These are phyloP conservation scores for Mionectes olivaceus DNA, from an alignment of 2,797 vertebrate genomes.

Conservation along the genomic window DNA sequence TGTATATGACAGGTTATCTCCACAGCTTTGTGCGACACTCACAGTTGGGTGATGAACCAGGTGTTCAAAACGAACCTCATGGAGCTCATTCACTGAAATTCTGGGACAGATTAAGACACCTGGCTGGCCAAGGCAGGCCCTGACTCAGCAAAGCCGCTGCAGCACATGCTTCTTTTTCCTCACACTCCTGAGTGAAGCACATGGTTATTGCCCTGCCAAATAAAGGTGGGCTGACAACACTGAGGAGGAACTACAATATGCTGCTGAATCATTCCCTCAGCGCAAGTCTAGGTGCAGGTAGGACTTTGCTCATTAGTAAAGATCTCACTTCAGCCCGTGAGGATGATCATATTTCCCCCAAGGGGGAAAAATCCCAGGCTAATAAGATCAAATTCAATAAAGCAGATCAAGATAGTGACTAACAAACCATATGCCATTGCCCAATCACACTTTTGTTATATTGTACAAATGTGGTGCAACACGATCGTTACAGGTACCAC, in stretches of 20 bases:
- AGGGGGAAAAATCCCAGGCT: neutral
- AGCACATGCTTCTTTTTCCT: neutral
- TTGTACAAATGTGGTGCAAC: accelerated
- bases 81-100: conserved; percentile 16
- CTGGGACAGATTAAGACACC: neutral
- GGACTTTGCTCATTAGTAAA: neutral
- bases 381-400: neutral
- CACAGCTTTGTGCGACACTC: neutral
- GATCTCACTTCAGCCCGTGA: neutral
- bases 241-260: neutral
- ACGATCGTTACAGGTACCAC: neutral
- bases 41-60: neutral
- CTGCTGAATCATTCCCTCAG: neutral
- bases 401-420: neutral
- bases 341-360: neutral
- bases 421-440: neutral
- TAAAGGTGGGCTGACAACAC: neutral
- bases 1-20: neutral
- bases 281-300: neutral
- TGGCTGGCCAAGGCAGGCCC: conserved; percentile 1
- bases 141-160: conserved; percentile 29
- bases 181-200: neutral
- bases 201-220: neutral
- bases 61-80: conserved; percentile 19
- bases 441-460: neutral